These are phyloP conservation scores for Leptopilina myrica DNA, from an alignment of 2,888 invertebrate genomes.

Conservation along the genomic window DNA sequence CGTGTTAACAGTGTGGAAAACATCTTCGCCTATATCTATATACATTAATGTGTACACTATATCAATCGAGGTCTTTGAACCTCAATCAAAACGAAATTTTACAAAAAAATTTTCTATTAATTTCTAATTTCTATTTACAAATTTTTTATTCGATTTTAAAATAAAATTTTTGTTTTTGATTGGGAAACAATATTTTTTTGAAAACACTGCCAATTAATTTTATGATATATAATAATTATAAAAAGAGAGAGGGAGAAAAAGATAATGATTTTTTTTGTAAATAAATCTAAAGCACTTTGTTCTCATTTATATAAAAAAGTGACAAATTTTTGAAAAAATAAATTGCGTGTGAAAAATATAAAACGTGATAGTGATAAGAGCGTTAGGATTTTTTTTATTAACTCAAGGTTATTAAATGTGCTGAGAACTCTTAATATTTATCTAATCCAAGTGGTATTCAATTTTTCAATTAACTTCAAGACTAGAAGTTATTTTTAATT, in stretches of 20 bases:
- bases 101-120: neutral
- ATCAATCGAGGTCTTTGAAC: constrained; percentile 24
- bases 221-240: too few relatives aligned
- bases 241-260: too few relatives aligned
- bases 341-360: neutral
- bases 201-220: too few relatives aligned
- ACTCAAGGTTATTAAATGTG: neutral
- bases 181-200: too few relatives aligned
- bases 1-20: constrained; percentile 4
- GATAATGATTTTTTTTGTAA: too few relatives aligned
- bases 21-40: neutral
- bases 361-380: neutral
- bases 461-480: neutral
- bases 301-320: neutral
- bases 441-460: neutral
- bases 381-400: neutral
- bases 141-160: neutral
- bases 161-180: neutral
- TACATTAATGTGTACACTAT: neutral
- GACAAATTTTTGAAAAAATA: neutral
- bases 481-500: neutral
- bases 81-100: neutral
- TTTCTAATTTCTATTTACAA: neutral
- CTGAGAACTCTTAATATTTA: neutral
- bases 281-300: too few relatives aligned